phyloP scores from a whole-genome alignment of 1,140 invertebrate genomes.

The Bombus polaris region DNA sequence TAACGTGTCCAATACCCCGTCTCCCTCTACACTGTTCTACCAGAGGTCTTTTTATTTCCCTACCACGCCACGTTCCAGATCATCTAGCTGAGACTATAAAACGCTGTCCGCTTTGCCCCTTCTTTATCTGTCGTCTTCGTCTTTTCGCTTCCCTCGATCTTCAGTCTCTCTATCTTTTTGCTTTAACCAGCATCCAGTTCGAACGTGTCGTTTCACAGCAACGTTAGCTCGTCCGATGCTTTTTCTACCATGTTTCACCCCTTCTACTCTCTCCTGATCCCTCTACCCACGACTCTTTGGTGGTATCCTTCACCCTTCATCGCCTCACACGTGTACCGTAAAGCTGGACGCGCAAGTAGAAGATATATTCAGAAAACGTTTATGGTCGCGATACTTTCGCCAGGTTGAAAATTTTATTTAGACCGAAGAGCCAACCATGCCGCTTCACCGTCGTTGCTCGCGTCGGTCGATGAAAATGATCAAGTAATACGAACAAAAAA shows the following conservation, averaged over 20 bases:
- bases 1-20: slow-evolving; percentile 46
- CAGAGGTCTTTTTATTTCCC: slow-evolving; percentile 73
- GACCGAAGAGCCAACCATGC: not conserved
- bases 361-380: slow-evolving; percentile 74
- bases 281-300: slow-evolving; percentile 26
- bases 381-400: slow-evolving; percentile 41
- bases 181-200: slow-evolving; percentile 43
- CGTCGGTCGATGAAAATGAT: not conserved
- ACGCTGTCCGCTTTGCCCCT: slow-evolving; percentile 65
- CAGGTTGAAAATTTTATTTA: slow-evolving; percentile 72
- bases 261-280: not conserved
- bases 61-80: slow-evolving; percentile 72
- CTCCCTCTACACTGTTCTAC: slow-evolving; percentile 21
- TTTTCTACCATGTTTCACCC: slow-evolving; percentile 22
- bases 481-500: not conserved
- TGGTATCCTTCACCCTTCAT: slow-evolving; percentile 57
- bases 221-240: slow-evolving; percentile 58
- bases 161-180: slow-evolving; percentile 9
- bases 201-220: slow-evolving; percentile 75
- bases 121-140: not conserved
- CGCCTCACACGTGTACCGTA: slow-evolving; percentile 74
- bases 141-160: not conserved
- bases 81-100: slow-evolving; percentile 77
- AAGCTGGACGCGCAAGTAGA: slow-evolving; percentile 75
- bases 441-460: not conserved